Evolutionary conservation across 2,888 invertebrate species (phyloP).

Genomic region (Choreutis nemorana): DNA sequence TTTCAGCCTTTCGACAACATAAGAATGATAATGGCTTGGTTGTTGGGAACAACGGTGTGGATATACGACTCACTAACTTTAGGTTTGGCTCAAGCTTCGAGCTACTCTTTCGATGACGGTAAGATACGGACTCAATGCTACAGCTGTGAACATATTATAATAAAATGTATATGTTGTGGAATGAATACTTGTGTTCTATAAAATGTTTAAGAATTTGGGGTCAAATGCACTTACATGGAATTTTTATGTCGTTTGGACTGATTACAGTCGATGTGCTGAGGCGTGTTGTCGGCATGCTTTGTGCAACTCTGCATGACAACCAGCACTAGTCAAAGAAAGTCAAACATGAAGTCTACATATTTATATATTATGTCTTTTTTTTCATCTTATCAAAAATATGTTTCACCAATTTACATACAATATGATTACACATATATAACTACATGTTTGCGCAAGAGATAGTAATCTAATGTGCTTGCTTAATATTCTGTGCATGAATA

Average conservation of each 20-base stretch:
- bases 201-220: too few relatives aligned
- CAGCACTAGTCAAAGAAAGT: constrained; percentile 19
- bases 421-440: too few relatives aligned
- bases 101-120: constrained; percentile 53
- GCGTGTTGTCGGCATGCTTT: constrained; percentile 49
- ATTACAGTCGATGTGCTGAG: too few relatives aligned
- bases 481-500: constrained; percentile 22
- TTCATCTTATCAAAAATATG: background rate
- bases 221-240: too few relatives aligned
- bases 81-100: constrained; percentile 54
- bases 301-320: constrained; percentile 46
- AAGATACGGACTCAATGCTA: constrained; percentile 14
- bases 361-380: constrained; percentile 6
- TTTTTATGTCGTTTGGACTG: too few relatives aligned
- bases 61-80: constrained; percentile 63
- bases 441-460: constrained; percentile 6
- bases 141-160: background rate
- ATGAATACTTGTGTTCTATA: too few relatives aligned
- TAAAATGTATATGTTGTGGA: constrained; percentile 1
- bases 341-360: background rate
- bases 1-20: constrained; percentile 69
- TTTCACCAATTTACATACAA: too few relatives aligned
- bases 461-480: constrained; percentile 11
- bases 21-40: constrained; percentile 64
- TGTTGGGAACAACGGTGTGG: constrained; percentile 64